phyloP scores from a whole-genome alignment of 2,888 invertebrate species.

The Campaea margaritaria region DNA sequence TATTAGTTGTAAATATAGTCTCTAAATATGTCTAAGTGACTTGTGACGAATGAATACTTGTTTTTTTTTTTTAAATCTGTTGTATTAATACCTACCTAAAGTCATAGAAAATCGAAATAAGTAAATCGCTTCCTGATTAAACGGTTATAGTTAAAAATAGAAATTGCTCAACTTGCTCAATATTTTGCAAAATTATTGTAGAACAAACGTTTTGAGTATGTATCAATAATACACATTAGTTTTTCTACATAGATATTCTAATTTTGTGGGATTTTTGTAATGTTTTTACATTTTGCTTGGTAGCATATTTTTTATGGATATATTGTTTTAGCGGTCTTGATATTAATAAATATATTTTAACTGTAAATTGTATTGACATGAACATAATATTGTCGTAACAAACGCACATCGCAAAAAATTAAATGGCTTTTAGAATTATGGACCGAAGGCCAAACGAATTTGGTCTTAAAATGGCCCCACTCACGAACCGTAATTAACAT shows the following conservation, averaged over 20 bases:
- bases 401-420: conserved; percentile 40
- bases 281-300: conserved; percentile 48
- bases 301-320: conserved; percentile 46
- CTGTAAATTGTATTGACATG: conserved; percentile 27
- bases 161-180: conserved; percentile 78
- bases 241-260: conserved; percentile 61
- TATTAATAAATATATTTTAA: conserved; percentile 24
- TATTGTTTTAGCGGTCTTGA: conserved; percentile 42
- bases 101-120: conserved; percentile 40
- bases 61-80: conserved; percentile 37
- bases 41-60: conserved; percentile 20
- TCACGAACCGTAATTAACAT: background rate
- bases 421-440: conserved; percentile 22
- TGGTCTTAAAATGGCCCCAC: background rate
- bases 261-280: conserved; percentile 40
- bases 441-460: conserved; percentile 30
- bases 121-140: conserved; percentile 43
- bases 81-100: conserved; percentile 20
- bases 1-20: conserved; percentile 64
- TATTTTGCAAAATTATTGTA: conserved; percentile 69
- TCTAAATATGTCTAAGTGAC: conserved; percentile 39
- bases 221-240: conserved; percentile 48
- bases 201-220: conserved; percentile 45
- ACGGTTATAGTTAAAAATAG: conserved; percentile 57
- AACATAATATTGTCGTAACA: conserved; percentile 36